Percentiles rank a stretch among this genome's conserved stretches.
Evolutionary conservation across 1,140 invertebrate species (phyloP).

Genomic region (Delia radicum): DNA sequence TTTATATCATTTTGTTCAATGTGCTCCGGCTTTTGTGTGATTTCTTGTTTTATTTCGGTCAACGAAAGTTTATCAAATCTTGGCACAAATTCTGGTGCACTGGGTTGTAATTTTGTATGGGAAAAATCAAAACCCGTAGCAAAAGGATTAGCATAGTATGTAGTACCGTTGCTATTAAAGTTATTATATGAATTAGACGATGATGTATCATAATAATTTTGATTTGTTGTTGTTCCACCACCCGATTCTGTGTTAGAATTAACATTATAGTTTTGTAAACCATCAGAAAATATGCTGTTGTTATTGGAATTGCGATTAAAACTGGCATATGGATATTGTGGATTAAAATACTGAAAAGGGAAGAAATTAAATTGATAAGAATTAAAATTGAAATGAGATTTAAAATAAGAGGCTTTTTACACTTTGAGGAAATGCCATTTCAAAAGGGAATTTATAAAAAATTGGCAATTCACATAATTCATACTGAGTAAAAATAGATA

Average conservation of each 20-base stretch:
- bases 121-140: conserved; percentile 39
- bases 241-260: background rate
- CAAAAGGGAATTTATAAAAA: too few species aligned
- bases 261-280: background rate
- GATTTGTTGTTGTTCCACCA: background rate
- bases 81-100: conserved; percentile 52
- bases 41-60: conserved; percentile 6
- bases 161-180: background rate
- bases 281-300: background rate
- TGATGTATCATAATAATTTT: background rate
- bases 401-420: too few species aligned
- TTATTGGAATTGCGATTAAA: background rate
- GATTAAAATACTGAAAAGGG: conserved; percentile 6
- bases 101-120: conserved; percentile 47
- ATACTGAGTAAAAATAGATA: too few species aligned
- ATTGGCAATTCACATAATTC: too few species aligned
- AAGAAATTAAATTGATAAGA: background rate
- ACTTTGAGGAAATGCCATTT: too few species aligned
- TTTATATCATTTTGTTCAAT: background rate
- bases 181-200: background rate
- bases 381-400: too few species aligned
- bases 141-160: conserved; percentile 41
- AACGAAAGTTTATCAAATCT: conserved; percentile 34
- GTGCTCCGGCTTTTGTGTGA: background rate
- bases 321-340: background rate